Evolutionary conservation across 2,797 vertebrate species (phyloP).

Genomic region (Channa striata): DNA sequence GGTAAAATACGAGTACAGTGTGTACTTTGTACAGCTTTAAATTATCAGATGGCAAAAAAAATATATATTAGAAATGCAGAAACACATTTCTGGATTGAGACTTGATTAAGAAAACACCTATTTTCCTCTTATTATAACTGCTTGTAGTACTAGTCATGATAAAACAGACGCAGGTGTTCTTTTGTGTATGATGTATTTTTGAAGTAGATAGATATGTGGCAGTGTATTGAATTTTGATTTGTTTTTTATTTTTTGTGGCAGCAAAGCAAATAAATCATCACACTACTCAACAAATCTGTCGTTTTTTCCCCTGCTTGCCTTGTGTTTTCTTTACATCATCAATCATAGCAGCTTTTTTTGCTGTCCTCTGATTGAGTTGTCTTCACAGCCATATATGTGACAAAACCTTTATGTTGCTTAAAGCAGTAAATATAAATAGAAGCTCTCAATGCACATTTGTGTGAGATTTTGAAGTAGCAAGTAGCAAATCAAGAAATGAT

Average conservation of each 20-base stretch:
- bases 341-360: conserved; percentile 66
- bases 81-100: neutral
- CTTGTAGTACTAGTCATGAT: neutral
- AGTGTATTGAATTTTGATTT: conserved; percentile 41
- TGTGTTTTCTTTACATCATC: conserved; percentile 71
- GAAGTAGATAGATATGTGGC: conserved; percentile 11
- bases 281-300: conserved; percentile 39
- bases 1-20: conserved; percentile 2
- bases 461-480: conserved; percentile 66
- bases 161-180: neutral
- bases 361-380: conserved; percentile 71
- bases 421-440: conserved; percentile 80
- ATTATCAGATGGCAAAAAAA: neutral
- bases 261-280: conserved; percentile 69
- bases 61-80: neutral
- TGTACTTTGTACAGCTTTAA: conserved; percentile 2
- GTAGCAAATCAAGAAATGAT: conserved; percentile 67
- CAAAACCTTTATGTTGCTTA: conserved; percentile 69
- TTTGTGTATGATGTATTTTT: conserved; percentile 7
- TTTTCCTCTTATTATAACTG: too few species aligned
- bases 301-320: conserved; percentile 49
- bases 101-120: neutral
- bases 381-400: conserved; percentile 64
- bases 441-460: conserved; percentile 65
- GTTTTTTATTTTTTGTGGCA: conserved; percentile 59